Base-by-base conservation (phyloP, 2,888 invertebrate genomes). In the Colostygia pectinataria region DNA sequence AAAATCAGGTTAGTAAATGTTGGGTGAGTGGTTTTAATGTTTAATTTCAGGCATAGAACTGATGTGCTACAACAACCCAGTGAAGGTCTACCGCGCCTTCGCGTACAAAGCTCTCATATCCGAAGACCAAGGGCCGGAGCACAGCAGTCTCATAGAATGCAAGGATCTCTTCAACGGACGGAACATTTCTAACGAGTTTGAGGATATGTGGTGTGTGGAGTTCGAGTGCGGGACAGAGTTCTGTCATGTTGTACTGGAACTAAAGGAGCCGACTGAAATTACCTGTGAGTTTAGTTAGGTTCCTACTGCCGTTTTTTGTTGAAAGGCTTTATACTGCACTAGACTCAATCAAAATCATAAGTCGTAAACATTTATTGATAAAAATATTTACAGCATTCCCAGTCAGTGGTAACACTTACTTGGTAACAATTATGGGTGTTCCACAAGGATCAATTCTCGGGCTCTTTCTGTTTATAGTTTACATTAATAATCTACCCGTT, bases 121-220 rank as follows among this genome's bases (percentile, higher is more conserved):
- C 1, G 83, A 80, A 27, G 77, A 81, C 7, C 61, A 63, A 4
- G 56, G 63, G 8, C 65, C 65, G 0, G 75, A 77, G 4, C 55
- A 60, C 10, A 56, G 57, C 52, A 59, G 55, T 5, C 63, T 77
- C 6, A 68, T 83, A 0, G 85, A 91, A 42, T 87, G 92, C 65
- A 73, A 74, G 68, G 92, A 91, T 55, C 75, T 96, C 24, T 91
- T 95, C 64, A 93, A 94, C 71, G 93, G 93, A 1, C 78, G 84
- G n/a, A 95, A 95, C 75, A 85, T 96, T 31, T 94, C 95, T 0
- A 92, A 91, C 0, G 91, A 93, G 34, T 87, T 92, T 24, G 91
- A 92, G 37, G 92, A 95, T 66, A 94, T 94, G 94, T 94, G 94
- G 93, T 89, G 91, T 59, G 78, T 85, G 0, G 85, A 82, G 64